Percentiles rank a stretch among this genome's conserved stretches.
Evolutionary conservation across 2,113 vertebrate species (phyloP).

Genomic region (Thryonomys swinderianus): DNA sequence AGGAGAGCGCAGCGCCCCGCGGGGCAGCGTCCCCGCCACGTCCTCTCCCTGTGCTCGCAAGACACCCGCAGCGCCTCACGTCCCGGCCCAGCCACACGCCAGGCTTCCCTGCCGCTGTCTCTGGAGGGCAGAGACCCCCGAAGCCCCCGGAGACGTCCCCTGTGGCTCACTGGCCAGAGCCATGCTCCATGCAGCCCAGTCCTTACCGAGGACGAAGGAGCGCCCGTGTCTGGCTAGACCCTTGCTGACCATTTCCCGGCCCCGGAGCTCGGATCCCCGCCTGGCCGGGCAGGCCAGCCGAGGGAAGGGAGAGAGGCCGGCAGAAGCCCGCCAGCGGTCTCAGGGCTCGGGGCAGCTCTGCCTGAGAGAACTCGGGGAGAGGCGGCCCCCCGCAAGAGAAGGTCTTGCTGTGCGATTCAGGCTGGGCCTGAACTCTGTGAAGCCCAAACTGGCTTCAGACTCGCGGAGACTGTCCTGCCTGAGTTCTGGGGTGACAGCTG

Average conservation of each 20-base stretch:
- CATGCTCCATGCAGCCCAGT: not conserved
- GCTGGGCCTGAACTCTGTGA: not conserved
- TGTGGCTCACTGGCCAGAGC: not conserved
- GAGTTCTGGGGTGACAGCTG: not conserved
- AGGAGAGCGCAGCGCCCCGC: not conserved
- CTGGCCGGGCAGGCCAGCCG: not conserved
- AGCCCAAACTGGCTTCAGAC: not conserved
- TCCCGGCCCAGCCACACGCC: fast-evolving
- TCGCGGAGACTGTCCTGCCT: not conserved
- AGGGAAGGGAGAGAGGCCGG: not conserved
- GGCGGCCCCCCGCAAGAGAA: not conserved
- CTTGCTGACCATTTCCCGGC: not conserved
- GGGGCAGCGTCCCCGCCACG: not conserved
- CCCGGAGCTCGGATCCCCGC: not conserved
- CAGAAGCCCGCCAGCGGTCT: not conserved
- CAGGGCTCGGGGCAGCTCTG: not conserved
- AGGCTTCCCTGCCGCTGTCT: not conserved
- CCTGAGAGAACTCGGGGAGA: not conserved
- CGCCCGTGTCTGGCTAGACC: not conserved
- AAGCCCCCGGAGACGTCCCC: not conserved
- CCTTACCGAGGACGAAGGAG: not conserved
- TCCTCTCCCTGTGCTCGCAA: fast-evolving
- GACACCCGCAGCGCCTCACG: fast-evolving
- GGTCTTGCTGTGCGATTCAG: not conserved
- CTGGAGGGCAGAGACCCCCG: not conserved